Evolutionary conservation across 1,140 invertebrate species (phyloP), one percentile per base, ranked within the genome.

Genomic region (Cotesia typhae): DNA sequence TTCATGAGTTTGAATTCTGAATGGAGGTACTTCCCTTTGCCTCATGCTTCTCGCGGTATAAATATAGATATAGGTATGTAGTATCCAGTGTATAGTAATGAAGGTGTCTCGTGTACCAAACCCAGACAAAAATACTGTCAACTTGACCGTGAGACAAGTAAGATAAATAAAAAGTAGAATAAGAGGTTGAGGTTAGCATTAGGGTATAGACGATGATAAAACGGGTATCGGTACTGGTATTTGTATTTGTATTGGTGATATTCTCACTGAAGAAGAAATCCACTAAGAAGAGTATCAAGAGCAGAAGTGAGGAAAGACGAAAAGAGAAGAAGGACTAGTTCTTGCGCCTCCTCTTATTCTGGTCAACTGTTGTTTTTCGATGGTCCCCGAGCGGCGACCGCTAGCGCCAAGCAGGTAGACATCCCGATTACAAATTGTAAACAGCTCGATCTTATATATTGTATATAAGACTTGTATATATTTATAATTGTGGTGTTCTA

Each of bases 121-220:
- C 53, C 38, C 64, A 72, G 67, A 82, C 80, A 84, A 85, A 84
- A 84, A 84, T 85, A 83, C 81, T 81, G 84, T 84, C 82, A 83
- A 80, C 75, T 78, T 74, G 37, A 60, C 61, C 57, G 69, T 38
- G 69, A 52, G 64, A 61, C 59, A 10, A 47, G 20, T n/a, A 57
- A 28, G 35, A 63, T n/a, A 60, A 14, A 35, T 37, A 52, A 51
- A 47, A 20, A 52, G 35, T 20, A 55, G 38, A 36, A 47, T 38
- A 14, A 72, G 10, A 67, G 36, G 9, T 7, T 47, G 47, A 57
- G 61, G n/a, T 38, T 47, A 47, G 41, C 6, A 9, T 9, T 47
- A 47, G 41, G 28, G 53, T 10, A 52, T 38, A 17, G 66, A 53
- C 66, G 37, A 67, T 10, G 12, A 47, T 47, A 47, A 47, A 47